These are phyloP conservation scores for Heterotilapia buettikoferi DNA, from an alignment of 2,113 vertebrate species.

Conservation along the genomic window DNA sequence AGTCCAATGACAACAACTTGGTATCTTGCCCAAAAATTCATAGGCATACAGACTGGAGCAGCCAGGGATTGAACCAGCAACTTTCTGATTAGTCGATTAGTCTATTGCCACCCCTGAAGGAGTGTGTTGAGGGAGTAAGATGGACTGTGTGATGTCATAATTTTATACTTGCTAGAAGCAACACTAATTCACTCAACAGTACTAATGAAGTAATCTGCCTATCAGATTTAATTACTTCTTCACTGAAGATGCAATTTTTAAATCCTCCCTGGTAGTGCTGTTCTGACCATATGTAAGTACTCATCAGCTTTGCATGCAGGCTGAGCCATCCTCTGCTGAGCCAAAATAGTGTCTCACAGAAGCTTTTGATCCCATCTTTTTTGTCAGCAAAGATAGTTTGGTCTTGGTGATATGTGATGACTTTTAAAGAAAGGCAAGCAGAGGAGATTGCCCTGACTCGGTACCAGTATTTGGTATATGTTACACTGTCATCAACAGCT, in stretches of 20 bases:
- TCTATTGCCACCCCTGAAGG: neutral
- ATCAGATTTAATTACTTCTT: neutral
- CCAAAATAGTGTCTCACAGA: neutral
- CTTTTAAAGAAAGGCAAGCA: neutral
- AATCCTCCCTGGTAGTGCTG: neutral
- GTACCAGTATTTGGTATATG: accelerated
- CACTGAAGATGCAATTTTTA: neutral
- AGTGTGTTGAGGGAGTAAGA: neutral
- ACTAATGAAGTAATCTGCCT: neutral
- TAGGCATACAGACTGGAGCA: neutral
- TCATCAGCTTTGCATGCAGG: neutral
- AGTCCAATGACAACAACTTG: neutral
- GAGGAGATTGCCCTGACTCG: neutral
- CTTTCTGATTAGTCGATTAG: neutral
- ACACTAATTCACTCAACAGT: neutral
- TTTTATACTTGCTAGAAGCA: neutral
- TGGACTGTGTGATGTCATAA: neutral
- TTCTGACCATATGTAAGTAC: neutral
- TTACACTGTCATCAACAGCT: neutral
- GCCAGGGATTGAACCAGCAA: neutral
- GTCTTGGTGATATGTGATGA: neutral
- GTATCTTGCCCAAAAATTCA: neutral
- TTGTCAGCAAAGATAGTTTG: neutral
- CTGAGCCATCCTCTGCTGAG: neutral
- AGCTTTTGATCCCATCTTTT: neutral